phyloP scores from a whole-genome alignment of 2,888 invertebrate genomes.

The Athalia rosae region DNA sequence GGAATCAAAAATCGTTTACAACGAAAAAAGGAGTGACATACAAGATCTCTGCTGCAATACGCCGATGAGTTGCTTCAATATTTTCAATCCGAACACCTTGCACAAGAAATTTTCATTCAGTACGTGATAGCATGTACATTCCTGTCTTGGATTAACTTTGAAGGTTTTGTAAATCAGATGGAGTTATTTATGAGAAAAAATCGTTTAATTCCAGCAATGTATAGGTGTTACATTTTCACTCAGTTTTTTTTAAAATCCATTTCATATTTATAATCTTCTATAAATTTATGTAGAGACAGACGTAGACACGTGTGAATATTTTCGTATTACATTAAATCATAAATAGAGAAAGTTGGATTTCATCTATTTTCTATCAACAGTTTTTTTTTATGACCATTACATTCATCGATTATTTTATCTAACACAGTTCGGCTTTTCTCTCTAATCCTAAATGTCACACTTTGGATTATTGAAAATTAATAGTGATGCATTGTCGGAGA shows the following conservation, averaged over 20 bases:
- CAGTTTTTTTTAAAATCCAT: neutral
- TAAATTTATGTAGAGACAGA: neutral
- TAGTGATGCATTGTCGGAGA: neutral
- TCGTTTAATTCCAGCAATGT: constrained; percentile 20
- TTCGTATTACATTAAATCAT: neutral
- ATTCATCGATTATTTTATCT: constrained; percentile 42
- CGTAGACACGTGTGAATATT: too few species aligned
- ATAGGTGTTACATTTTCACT: neutral
- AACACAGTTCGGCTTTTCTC: constrained; percentile 41
- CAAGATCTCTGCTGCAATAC: constrained; percentile 44
- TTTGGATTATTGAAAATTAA: constrained; percentile 36
- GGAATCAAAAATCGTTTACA: constrained; percentile 23
- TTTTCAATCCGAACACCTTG: constrained; percentile 58
- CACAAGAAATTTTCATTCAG: constrained; percentile 52
- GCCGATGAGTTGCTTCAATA: constrained; percentile 55
- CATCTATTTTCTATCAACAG: constrained; percentile 4
- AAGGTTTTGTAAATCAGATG: neutral
- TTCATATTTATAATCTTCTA: neutral
- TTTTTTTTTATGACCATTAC: constrained; percentile 23
- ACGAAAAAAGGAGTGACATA: constrained; percentile 41
- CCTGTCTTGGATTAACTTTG: neutral
- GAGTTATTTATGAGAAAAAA: constrained; percentile 7
- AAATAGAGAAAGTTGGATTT: neutral
- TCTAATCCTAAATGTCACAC: constrained; percentile 37
- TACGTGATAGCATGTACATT: too few species aligned